Base-by-base conservation (phyloP, 2,113 vertebrate genomes). In the Ancistrus triradiatus region DNA sequence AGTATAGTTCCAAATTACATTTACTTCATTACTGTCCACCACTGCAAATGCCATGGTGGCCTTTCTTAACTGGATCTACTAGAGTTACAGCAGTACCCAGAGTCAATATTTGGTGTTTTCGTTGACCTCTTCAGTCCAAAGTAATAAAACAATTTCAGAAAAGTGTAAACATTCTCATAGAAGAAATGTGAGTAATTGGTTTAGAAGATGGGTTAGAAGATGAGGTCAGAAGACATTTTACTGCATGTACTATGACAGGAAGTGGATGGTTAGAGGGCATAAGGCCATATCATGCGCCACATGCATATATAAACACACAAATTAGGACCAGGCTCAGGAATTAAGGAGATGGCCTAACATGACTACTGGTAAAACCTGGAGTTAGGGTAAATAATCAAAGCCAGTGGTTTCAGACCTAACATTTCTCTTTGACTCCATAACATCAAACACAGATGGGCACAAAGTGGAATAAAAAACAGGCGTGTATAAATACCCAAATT, bases 281-380 rank as follows among this genome's bases (percentile, higher is more conserved):
- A 38, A 35, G 24, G 25, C 49, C 37, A 15, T 60, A n/a, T n/a
- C n/a, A n/a, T n/a, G n/a, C n/a, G 51, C 62, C 55, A 46, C 43
- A 49, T 56, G 42, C 66, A 48, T 69, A 51, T 47, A 69, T 59
- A 72, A 64, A 72, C 50, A 63, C 22, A 53, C 42, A 69, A 58
- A 77, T 49, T 46, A 53, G 17, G 37, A 69, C 44, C 51, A 69
- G 63, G 22, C 56, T 52, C 33, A 10, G 49, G n/a, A n/a, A n/a
- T n/a, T n/a, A 33, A 18, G 50, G 7, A 37, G 22, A 59, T 35
- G 31, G 15, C 24, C 44, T 46, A 28, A 15, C 28, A 38, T n/a
- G n/a, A n/a, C n/a, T n/a, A n/a, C n/a, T n/a, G n/a, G n/a, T n/a
- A n/a, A n/a, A n/a, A n/a, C n/a, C n/a, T n/a, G n/a, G n/a, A n/a